Conservation (phyloP, 2,888 invertebrate species). For the Odontocerum albicorne region DNA sequence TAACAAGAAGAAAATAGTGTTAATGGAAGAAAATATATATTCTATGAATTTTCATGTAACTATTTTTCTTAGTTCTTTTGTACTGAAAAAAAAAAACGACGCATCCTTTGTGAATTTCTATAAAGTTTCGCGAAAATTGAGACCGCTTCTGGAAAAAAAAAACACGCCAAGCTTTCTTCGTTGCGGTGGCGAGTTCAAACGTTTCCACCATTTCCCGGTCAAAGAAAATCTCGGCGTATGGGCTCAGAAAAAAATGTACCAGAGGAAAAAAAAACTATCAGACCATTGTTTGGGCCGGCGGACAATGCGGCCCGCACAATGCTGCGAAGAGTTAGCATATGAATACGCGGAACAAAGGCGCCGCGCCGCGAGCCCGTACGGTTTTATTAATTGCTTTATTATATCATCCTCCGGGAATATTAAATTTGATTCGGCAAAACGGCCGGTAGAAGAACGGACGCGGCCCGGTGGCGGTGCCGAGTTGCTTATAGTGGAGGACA, state of each 20-base stretch:
- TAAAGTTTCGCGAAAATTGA: not conserved
- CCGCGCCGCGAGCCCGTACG: conserved; percentile 41
- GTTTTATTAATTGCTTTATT: conserved; percentile 50
- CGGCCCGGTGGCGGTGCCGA: not conserved
- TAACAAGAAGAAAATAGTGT: too few species aligned
- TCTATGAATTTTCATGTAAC: too few species aligned
- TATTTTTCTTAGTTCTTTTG: too few species aligned
- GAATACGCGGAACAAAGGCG: conserved; percentile 54
- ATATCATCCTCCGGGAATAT: conserved; percentile 36
- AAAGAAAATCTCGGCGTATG: conserved; percentile 27
- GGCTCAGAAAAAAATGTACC: conserved; percentile 10
- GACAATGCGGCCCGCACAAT: conserved; percentile 35
- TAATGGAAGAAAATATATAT: too few species aligned
- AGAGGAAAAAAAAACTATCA: conserved; percentile 30
- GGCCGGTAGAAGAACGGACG: not conserved
- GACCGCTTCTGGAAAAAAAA: not conserved
- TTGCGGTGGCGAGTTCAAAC: conserved; percentile 20
- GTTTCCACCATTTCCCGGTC: conserved; percentile 20
- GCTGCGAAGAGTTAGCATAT: conserved; percentile 51
- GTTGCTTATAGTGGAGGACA: too few species aligned
- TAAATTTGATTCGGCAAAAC: conserved; percentile 34
- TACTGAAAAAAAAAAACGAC: too few species aligned
- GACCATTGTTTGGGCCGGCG: conserved; percentile 33
- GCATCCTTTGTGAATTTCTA: too few species aligned
- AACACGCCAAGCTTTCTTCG: not conserved